Conservation (phyloP, 1,140 invertebrate genomes). For the Ceratina calcarata region DNA sequence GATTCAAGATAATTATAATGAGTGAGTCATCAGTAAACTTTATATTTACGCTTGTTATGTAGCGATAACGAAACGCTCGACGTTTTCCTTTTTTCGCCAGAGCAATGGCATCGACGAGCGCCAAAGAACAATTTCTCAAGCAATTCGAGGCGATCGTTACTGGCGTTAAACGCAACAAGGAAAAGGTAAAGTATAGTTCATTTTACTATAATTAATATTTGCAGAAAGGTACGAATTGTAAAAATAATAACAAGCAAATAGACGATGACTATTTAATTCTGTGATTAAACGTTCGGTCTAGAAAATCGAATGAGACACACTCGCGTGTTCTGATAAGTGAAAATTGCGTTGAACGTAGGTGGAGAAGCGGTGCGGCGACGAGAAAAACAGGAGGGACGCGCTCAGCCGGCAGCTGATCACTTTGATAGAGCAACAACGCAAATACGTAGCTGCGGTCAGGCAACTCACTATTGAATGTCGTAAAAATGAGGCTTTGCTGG, state of each 20-base stretch:
- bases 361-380: slow-evolving; percentile 83
- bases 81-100: slow-evolving; percentile 72
- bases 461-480: slow-evolving; percentile 89
- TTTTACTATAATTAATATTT: not conserved
- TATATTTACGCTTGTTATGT: slow-evolving; percentile 19
- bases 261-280: not conserved
- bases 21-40: slow-evolving; percentile 83
- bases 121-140: slow-evolving; percentile 92
- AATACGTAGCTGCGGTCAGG: slow-evolving; percentile 91
- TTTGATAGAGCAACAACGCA: slow-evolving; percentile 89
- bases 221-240: not conserved
- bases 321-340: not conserved
- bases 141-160: slow-evolving; percentile 94
- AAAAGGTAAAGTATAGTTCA: slow-evolving; percentile 87
- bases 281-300: not conserved
- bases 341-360: slow-evolving; percentile 70
- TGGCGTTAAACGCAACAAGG: slow-evolving; percentile 89
- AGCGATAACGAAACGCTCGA: slow-evolving; percentile 17
- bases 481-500: slow-evolving; percentile 83
- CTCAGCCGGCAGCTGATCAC: slow-evolving; percentile 86
- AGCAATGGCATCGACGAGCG: slow-evolving; percentile 85
- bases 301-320: not conserved
- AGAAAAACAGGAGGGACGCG: slow-evolving; percentile 87
- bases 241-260: not conserved
- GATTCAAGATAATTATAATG: slow-evolving; percentile 94